Percentiles rank a stretch among this genome's conserved stretches.
Evolutionary conservation across 2,888 invertebrate genomes (phyloP).

Genomic region (Drosophila acutilabella): DNA sequence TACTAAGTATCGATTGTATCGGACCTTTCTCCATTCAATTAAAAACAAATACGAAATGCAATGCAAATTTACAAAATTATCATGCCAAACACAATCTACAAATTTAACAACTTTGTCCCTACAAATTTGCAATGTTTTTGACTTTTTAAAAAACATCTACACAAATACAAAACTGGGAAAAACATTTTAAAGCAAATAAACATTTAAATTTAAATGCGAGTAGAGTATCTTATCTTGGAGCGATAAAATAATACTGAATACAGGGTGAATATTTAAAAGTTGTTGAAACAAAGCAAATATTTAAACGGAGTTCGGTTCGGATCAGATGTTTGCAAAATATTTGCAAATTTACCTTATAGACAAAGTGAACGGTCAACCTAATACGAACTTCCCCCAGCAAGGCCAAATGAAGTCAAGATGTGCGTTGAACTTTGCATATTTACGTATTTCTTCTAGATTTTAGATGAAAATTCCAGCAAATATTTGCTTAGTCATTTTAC

Average conservation of each 20-base stretch:
- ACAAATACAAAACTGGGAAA: slow-evolving; percentile 21
- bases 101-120: not conserved
- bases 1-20: too few relatives aligned
- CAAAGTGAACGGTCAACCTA: slow-evolving; percentile 27
- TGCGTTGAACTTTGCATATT: slow-evolving; percentile 67
- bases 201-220: not conserved
- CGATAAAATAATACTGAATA: not conserved
- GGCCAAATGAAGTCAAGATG: slow-evolving; percentile 55
- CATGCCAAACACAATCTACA: not conserved
- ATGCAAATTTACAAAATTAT: too few relatives aligned
- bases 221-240: not conserved
- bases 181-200: slow-evolving; percentile 6
- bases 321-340: slow-evolving; percentile 34
- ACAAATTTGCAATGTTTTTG: not conserved
- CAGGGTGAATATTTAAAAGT: slow-evolving; percentile 1
- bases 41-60: too few relatives aligned
- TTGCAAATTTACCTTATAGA: slow-evolving; percentile 22
- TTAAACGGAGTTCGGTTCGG: slow-evolving; percentile 21
- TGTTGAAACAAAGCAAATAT: slow-evolving; percentile 29
- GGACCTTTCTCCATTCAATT: too few relatives aligned
- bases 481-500: slow-evolving; percentile 63
- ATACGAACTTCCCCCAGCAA: slow-evolving; percentile 34
- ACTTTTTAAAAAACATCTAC: slow-evolving; percentile 21
- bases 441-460: slow-evolving; percentile 1
- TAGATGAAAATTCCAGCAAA: slow-evolving; percentile 38